Conservation (phyloP, 1,140 invertebrate species). For the Drosophila melanica region DNA sequence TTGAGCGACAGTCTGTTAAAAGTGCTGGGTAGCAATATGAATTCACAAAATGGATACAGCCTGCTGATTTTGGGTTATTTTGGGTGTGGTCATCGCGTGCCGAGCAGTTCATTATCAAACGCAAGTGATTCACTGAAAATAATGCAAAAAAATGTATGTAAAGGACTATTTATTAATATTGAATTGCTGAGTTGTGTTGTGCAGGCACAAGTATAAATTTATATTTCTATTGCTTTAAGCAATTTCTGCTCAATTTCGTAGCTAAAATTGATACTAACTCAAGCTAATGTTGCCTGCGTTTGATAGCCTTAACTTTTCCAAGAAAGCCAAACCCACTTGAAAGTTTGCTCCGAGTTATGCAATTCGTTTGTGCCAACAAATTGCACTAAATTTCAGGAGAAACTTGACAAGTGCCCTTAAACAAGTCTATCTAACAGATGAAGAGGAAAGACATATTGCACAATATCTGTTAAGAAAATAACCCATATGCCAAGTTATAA, state of each 20-base stretch:
- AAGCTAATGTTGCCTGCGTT: constrained; percentile 24
- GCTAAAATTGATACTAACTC: constrained; percentile 9
- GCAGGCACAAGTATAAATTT: too few species aligned
- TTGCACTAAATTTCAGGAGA: constrained; percentile 36
- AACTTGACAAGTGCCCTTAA: constrained; percentile 36
- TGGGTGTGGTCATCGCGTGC: neutral
- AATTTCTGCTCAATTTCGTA: neutral
- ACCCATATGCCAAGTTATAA: constrained; percentile 15
- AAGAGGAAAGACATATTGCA: constrained; percentile 12
- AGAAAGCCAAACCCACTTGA: constrained; percentile 17
- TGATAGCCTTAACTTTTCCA: constrained; percentile 9
- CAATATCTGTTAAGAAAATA: constrained; percentile 3
- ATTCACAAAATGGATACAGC: neutral
- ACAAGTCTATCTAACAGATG: constrained; percentile 24
- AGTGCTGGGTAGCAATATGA: neutral
- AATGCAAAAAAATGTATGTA: neutral
- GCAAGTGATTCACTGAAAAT: neutral
- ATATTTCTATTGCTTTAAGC: neutral
- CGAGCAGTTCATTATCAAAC: neutral
- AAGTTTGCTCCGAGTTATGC: constrained; percentile 34
- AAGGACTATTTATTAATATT: neutral
- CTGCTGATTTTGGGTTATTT: neutral
- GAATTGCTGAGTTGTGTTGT: too few species aligned
- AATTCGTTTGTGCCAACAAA: constrained; percentile 37
- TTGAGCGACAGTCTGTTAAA: neutral